Conservation (phyloP, 2,113 vertebrate species). For the Eurypyga helias region DNA sequence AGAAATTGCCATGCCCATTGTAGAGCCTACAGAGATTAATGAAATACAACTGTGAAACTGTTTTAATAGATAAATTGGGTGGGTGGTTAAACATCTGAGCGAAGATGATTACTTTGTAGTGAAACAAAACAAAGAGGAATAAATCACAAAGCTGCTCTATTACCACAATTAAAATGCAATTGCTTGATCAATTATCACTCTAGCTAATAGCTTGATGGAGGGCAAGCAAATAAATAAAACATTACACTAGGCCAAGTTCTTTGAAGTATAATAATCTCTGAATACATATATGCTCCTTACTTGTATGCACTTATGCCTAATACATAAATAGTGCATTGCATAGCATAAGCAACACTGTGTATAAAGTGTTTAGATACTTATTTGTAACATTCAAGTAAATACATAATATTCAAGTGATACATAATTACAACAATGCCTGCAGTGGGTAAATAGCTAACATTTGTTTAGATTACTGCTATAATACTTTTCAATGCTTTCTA, state of each 20-base stretch:
- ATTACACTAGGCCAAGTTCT: neutral
- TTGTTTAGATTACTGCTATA: neutral
- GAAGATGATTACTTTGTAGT: conserved; percentile 56
- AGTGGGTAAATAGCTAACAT: neutral
- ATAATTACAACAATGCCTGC: neutral
- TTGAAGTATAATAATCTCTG: neutral
- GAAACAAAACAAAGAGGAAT: conserved; percentile 70
- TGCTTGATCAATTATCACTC: conserved; percentile 59
- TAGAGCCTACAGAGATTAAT: conserved; percentile 50
- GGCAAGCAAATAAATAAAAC: conserved; percentile 53
- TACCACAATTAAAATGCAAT: conserved; percentile 59
- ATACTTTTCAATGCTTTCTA: neutral
- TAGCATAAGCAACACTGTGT: neutral
- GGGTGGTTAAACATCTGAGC: conserved; percentile 53
- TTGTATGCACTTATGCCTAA: neutral
- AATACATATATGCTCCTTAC: neutral
- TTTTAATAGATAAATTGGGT: conserved; percentile 59
- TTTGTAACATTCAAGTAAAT: neutral
- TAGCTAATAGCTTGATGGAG: conserved; percentile 39
- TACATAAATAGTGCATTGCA: neutral
- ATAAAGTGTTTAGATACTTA: neutral
- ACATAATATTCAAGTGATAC: neutral
- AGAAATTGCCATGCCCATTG: neutral
- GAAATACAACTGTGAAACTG: conserved; percentile 18
- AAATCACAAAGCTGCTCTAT: conserved; percentile 48